A percentile compares a stretch with the other conserved stretches of the same genome.
phyloP scores from a whole-genome alignment of 2,113 vertebrate species.

The Phrynosoma blainvillii region DNA sequence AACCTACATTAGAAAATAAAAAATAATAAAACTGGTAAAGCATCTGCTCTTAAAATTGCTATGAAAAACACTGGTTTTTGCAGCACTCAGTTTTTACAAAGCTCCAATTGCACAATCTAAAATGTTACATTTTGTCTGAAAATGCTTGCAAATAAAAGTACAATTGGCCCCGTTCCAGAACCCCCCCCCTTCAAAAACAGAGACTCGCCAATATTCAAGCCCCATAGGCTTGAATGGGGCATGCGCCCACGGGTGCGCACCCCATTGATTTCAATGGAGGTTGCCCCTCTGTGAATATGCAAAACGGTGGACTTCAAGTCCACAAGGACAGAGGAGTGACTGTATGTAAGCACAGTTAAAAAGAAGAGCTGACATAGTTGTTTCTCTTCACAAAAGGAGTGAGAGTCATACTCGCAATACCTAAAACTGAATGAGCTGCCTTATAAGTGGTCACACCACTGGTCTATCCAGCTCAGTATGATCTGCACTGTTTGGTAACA shows the following conservation, averaged over 20 bases:
- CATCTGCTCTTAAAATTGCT: background rate
- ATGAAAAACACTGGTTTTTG: slow-evolving; percentile 15
- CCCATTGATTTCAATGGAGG: too few species aligned
- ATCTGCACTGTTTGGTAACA: background rate
- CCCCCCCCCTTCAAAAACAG: too few species aligned
- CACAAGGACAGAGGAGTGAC: too few species aligned
- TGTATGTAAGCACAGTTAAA: background rate
- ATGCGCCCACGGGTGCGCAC: too few species aligned
- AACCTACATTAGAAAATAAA: slow-evolving; percentile 80
- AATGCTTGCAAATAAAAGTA: background rate
- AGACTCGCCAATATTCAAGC: too few species aligned
- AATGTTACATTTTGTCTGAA: background rate
- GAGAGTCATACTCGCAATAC: too few species aligned
- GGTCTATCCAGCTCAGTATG: background rate
- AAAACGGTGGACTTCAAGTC: too few species aligned
- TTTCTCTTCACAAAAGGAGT: background rate
- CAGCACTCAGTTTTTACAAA: background rate
- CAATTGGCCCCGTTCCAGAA: too few species aligned
- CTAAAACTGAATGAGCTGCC: too few species aligned
- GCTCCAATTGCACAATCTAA: background rate
- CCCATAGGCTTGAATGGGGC: too few species aligned
- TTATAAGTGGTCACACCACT: background rate
- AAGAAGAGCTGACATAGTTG: background rate
- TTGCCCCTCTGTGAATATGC: too few species aligned
- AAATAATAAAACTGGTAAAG: slow-evolving; percentile 30